Percentiles rank a stretch among this genome's conserved stretches.
Conservation (phyloP, 2,797 vertebrate genomes). For the Oryzias dopingdopingensis region DNA sequence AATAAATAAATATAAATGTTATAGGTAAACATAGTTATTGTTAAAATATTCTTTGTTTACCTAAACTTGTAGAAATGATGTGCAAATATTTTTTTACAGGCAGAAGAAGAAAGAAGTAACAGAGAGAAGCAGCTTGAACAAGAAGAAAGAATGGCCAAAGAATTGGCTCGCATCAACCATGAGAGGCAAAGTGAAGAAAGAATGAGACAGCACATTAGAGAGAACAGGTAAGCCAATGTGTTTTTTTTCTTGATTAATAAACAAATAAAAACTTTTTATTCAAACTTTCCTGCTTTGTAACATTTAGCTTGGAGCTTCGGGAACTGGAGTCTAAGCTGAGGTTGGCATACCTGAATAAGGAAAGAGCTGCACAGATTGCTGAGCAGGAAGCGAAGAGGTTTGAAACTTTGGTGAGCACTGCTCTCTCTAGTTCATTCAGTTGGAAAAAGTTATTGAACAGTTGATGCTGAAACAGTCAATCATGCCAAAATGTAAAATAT, state of each 20-base stretch:
- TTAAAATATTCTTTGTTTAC: not conserved
- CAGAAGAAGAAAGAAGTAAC: constrained; percentile 73
- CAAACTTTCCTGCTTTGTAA: not conserved
- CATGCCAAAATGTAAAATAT: too few species aligned
- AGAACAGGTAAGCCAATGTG: constrained; percentile 83
- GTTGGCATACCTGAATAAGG: constrained; percentile 88
- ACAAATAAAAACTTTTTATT: not conserved
- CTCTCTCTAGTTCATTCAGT: not conserved
- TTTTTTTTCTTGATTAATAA: constrained; percentile 1
- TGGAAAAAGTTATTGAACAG: not conserved
- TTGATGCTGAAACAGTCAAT: too few species aligned
- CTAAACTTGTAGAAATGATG: not conserved
- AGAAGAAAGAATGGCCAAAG: constrained; percentile 84
- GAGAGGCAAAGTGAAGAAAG: constrained; percentile 84
- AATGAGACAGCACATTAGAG: constrained; percentile 85
- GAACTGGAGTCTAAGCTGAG: constrained; percentile 88
- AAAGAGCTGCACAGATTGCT: constrained; percentile 87
- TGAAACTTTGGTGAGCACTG: constrained; percentile 81
- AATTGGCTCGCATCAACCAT: constrained; percentile 78
- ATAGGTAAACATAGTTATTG: not conserved
- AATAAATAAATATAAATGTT: too few species aligned
- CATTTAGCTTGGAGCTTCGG: constrained; percentile 84
- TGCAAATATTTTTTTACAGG: constrained; percentile 64
- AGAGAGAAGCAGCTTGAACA: constrained; percentile 76
- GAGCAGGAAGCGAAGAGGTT: constrained; percentile 83